A percentile compares a stretch with the other conserved stretches of the same genome.
These are phyloP conservation scores for Zaprionus camerounensis DNA, from an alignment of 1,140 invertebrate species.

Conservation along the genomic window DNA sequence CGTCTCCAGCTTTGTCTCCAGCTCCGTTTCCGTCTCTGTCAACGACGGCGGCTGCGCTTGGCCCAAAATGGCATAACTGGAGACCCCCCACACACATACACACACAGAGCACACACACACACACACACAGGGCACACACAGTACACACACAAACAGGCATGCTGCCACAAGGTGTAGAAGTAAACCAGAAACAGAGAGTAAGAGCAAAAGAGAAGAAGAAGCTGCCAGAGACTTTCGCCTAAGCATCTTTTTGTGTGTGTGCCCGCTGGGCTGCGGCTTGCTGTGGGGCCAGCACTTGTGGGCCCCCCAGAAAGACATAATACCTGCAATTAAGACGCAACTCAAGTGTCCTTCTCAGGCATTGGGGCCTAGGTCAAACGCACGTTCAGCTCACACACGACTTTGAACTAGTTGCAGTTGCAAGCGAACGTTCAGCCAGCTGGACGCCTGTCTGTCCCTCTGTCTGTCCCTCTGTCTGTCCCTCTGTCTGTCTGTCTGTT, in stretches of 20 bases:
- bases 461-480: not conserved
- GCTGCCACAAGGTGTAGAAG: slow-evolving; percentile 11
- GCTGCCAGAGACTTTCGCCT: slow-evolving; percentile 1
- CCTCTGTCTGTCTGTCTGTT: slow-evolving; percentile 1
- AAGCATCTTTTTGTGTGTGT: not conserved
- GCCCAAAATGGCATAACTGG: slow-evolving; percentile 53
- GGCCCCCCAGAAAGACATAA: slow-evolving; percentile 69
- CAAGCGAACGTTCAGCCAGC: slow-evolving; percentile 13
- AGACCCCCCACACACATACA: slow-evolving; percentile 30
- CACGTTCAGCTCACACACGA: slow-evolving; percentile 42
- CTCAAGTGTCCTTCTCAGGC: slow-evolving; percentile 74
- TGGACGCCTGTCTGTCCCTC: slow-evolving; percentile 23
- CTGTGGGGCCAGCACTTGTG: slow-evolving; percentile 51
- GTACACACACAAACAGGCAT: slow-evolving; percentile 13
- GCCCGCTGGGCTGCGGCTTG: slow-evolving; percentile 3
- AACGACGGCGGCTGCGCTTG: slow-evolving; percentile 42
- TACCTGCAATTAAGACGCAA: slow-evolving; percentile 82
- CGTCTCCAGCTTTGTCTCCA: not conserved
- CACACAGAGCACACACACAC: not conserved
- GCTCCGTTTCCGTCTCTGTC: slow-evolving; percentile 5
- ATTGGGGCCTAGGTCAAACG: slow-evolving; percentile 80
- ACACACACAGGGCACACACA: slow-evolving; percentile 10
- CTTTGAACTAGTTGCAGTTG: slow-evolving; percentile 68
- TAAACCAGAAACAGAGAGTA: slow-evolving; percentile 18
- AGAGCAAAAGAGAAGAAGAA: slow-evolving; percentile 5